Conservation (phyloP, 2,113 vertebrate species). For the Chauna torquata region DNA sequence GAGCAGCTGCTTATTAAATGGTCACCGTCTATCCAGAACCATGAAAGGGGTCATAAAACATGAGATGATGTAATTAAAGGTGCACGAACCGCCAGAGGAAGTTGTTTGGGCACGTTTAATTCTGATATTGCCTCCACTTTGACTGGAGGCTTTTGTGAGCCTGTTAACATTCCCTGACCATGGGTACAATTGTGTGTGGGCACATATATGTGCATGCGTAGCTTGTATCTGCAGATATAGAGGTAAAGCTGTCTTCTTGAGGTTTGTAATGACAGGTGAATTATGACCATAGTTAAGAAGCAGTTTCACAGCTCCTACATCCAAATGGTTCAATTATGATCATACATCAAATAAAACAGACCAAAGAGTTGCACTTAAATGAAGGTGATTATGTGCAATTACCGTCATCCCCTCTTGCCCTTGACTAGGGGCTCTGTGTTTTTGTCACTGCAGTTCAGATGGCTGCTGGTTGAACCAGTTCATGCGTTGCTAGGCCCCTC, state of each 20-base stretch:
- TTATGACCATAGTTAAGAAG: background rate
- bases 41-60: background rate
- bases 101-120: background rate
- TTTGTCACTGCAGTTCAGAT: rapidly evolving
- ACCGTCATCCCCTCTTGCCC: rapidly evolving
- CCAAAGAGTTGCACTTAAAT: background rate
- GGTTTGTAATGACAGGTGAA: background rate
- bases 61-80: background rate
- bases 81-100: background rate
- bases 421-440: background rate
- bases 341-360: background rate
- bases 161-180: background rate
- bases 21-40: background rate
- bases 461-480: background rate
- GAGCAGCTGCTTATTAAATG: conserved; percentile 35
- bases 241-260: background rate
- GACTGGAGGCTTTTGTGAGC: background rate
- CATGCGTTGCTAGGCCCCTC: rapidly evolving
- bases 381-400: background rate
- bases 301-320: background rate
- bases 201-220: rapidly evolving
- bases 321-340: background rate
- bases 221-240: background rate
- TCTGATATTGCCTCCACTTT: background rate
- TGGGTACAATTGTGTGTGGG: background rate